Percentiles rank a stretch among this genome's conserved stretches.
phyloP scores from a whole-genome alignment of 2,888 invertebrate genomes.

The Epistrophe eligans region DNA sequence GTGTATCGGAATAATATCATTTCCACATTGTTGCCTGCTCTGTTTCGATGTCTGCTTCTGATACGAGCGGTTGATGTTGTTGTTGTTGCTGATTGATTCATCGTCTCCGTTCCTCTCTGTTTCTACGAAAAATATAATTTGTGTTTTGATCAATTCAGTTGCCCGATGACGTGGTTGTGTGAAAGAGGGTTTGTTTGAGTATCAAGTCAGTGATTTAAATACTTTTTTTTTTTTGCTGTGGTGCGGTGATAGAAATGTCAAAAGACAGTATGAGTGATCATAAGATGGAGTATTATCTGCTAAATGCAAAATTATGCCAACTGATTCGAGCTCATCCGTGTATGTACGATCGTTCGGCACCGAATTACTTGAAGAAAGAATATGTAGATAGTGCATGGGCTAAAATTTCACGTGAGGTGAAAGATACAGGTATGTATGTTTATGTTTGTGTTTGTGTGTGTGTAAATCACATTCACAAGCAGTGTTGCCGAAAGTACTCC shows the following conservation, averaged over 20 bases:
- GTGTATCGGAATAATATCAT: neutral
- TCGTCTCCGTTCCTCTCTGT: neutral
- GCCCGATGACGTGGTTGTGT: conserved; percentile 54
- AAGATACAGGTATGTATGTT: conserved; percentile 79
- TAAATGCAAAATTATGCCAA: conserved; percentile 80
- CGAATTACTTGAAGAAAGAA: conserved; percentile 79
- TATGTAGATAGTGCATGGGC: conserved; percentile 81
- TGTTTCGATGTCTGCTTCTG: neutral
- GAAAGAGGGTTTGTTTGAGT: neutral
- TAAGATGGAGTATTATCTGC: conserved; percentile 79
- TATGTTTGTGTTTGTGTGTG: neutral
- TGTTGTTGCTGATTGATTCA: conserved; percentile 4
- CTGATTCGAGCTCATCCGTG: conserved; percentile 80
- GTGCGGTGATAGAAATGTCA: conserved; percentile 31
- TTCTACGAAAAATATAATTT: neutral
- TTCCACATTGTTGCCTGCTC: neutral
- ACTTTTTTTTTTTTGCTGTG: conserved; percentile 10
- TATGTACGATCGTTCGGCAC: conserved; percentile 81
- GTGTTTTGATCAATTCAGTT: conserved; percentile 52
- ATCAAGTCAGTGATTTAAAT: neutral
- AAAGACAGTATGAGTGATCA: conserved; percentile 64
- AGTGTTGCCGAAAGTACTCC: too few species aligned
- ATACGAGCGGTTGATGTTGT: neutral
- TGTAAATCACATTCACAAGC: too few species aligned
- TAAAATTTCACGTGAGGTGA: conserved; percentile 80